Base-by-base conservation (phyloP, 2,113 vertebrate genomes). In the Egretta garzetta region DNA sequence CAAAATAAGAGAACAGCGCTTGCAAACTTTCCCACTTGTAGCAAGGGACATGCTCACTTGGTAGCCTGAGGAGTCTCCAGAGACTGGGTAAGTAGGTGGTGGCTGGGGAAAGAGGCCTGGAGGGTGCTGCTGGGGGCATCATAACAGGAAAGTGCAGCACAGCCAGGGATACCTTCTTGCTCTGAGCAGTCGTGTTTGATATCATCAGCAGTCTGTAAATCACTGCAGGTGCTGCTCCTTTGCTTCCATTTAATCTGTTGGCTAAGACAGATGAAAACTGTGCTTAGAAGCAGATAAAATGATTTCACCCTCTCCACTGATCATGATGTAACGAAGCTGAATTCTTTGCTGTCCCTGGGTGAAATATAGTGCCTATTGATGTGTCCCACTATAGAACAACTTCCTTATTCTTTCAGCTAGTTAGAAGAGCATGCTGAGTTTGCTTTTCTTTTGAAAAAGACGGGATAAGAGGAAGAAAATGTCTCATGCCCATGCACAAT, bases 381-480 rank as follows among this genome's bases (percentile, higher is more conserved):
- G 17, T 90, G 41, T 45, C 33, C 49, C 6, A 8, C 74, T 80
- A 55, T 33, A 68, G 66, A 74, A 55, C 10, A 8, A 35, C 63
- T 94, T 92, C 22, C 81, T 95, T 74, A 47, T 82, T 93, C 21
- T 80, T 72, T 86, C 55, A 83, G n/a, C 12, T 91, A 55, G 55
- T 80, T 81, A 30, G 74, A 79, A 75, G 72, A 74, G 2, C 58
- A 59, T 10, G 45, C 20, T 85, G 62, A 26, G 64, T 96, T 94
- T 82, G 45, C 76, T 96, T 72, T 94, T 53, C 91, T 91, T 96
- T 96, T 83, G 53, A 86, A 97, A 92, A 92, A 75, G 80, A 76
- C 58, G 60, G 63, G 70, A 52, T 95, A 92, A 97, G 66, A 80
- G 85, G 81, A 87, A 76, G 60, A 85, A 97, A 97, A 90, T 8